Conservation (phyloP, 2,113 vertebrate genomes). For the Triplophysa dalaica region DNA sequence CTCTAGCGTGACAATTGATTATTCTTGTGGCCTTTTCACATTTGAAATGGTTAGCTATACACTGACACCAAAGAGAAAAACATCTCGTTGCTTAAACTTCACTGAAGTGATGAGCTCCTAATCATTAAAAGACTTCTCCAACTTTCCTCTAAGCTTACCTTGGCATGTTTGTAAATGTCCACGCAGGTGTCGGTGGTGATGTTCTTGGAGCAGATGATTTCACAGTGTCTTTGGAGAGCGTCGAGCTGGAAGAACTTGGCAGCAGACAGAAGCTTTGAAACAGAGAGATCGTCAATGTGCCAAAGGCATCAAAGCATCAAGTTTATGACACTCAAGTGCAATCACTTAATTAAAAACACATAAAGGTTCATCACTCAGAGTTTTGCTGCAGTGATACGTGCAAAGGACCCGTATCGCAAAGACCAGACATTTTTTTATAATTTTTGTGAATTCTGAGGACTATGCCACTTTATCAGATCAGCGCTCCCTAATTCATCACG, state of each 20-base stretch:
- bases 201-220: slow-evolving; percentile 82
- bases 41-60: no score
- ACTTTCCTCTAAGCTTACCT: slow-evolving; percentile 59
- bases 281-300: slow-evolving; percentile 40
- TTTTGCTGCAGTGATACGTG: slow-evolving; percentile 1
- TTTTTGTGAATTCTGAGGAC: not conserved
- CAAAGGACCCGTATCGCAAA: not conserved
- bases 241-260: slow-evolving; percentile 80
- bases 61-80: not conserved
- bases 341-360: slow-evolving; percentile 1
- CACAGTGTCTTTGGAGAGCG: slow-evolving; percentile 80
- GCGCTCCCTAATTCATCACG: slow-evolving; percentile 1
- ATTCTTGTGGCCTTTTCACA: no score
- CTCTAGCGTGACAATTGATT: no score
- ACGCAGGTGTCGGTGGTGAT: slow-evolving; percentile 77
- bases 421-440: not conserved
- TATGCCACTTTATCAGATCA: not conserved
- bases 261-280: slow-evolving; percentile 75
- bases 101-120: not conserved
- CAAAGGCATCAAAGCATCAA: not conserved
- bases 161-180: slow-evolving; percentile 78
- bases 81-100: not conserved
- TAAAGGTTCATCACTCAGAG: not conserved
- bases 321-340: slow-evolving; percentile 7
- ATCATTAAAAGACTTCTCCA: not conserved